Percentiles rank a stretch among this genome's conserved stretches.
Conservation (phyloP, 2,113 vertebrate genomes). For the Calyptomena viridis region DNA sequence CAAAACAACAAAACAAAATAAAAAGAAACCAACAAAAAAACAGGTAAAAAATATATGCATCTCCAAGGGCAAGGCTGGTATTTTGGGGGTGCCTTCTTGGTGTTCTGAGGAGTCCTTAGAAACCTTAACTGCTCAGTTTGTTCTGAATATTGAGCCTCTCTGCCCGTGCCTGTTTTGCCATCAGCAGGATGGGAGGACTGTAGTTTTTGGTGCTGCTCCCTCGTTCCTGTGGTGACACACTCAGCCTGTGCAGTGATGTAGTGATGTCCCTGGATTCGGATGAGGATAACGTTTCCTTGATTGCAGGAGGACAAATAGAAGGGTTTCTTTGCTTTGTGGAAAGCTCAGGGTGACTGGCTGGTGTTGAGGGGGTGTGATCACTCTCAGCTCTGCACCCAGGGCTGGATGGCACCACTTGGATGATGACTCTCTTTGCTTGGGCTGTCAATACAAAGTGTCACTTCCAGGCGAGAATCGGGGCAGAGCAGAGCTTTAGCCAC, state of each 20-base stretch:
- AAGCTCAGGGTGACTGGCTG: background rate
- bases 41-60: background rate
- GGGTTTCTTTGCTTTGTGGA: background rate
- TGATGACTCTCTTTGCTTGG: conserved; percentile 1
- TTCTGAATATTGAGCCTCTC: background rate
- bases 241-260: background rate
- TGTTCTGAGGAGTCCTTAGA: background rate
- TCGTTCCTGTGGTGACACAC: background rate
- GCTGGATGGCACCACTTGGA: background rate
- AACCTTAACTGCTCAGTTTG: accelerated
- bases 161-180: background rate
- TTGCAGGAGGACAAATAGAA: background rate
- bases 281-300: background rate
- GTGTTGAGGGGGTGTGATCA: background rate
- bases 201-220: background rate
- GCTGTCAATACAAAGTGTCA: conserved; percentile 33
- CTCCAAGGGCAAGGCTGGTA: background rate
- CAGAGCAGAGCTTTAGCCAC: background rate
- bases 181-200: background rate
- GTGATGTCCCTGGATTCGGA: accelerated
- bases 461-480: background rate
- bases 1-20: background rate
- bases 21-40: background rate
- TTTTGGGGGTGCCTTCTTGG: background rate
- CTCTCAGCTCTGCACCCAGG: background rate